Percentiles rank a stretch among this genome's conserved stretches.
These are phyloP conservation scores for Stegodyphus mimosarum DNA, from an alignment of 1,140 invertebrate species.

Conservation along the genomic window DNA sequence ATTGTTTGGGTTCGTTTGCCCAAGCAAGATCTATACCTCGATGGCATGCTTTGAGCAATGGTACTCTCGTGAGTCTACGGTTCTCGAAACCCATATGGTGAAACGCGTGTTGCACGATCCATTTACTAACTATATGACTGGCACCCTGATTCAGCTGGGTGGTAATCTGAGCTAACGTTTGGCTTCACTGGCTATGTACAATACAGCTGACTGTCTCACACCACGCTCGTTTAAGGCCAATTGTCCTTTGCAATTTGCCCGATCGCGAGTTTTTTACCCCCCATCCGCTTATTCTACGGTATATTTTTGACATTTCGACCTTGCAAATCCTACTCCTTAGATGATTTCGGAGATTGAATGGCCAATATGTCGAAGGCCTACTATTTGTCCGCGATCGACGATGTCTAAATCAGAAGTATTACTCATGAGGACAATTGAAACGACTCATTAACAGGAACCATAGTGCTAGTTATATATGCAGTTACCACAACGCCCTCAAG, in stretches of 20 bases:
- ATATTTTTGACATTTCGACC: not conserved
- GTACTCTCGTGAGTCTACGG: not conserved
- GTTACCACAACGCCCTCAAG: too few species aligned
- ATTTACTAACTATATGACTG: not conserved
- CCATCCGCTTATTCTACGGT: not conserved
- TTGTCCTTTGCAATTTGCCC: not conserved
- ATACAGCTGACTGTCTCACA: not conserved
- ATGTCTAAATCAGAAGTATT: not conserved
- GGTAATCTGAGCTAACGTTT: not conserved
- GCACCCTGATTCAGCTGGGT: not conserved
- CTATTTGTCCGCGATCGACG: not conserved
- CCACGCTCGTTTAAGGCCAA: not conserved
- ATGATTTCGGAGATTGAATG: not conserved
- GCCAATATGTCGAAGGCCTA: not conserved
- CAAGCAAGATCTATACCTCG: not conserved
- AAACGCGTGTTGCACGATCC: not conserved
- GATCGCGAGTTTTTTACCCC: not conserved
- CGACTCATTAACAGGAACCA: not conserved
- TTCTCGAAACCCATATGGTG: not conserved
- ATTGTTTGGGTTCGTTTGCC: not conserved
- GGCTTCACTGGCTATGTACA: not conserved
- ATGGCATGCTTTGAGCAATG: not conserved
- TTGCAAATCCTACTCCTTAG: not conserved
- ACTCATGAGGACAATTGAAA: not conserved
- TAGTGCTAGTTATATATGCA: not conserved